Evolutionary conservation across 2,797 vertebrate species (phyloP), one percentile per base, ranked within the genome.

Genomic region (Tenualosa ilisha): DNA sequence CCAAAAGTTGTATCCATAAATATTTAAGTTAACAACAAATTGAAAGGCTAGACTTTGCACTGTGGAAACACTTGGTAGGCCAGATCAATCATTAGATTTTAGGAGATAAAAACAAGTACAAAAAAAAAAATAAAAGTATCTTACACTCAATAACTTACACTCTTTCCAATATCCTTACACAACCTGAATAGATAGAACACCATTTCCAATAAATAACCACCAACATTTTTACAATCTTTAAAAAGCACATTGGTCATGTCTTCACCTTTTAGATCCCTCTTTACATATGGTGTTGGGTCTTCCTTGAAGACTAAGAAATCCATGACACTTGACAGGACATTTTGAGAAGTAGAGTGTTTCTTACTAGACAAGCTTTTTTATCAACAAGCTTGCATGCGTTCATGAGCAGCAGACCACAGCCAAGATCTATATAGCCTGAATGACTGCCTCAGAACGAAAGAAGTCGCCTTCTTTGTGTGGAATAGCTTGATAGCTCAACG

Each of bases 11-110:
- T 22, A 46, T 79, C 20, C 72, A 79, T 46, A 79, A 79, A 79
- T 79, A 79, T 46, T 79, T 63, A 63, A 79, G 40, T 79, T 79
- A 79, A 46, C 17, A 79, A 79, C 12, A 22, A 43, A 22, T 79
- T 40, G 6, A 46, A 17, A 20, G 46, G 17, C 17, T 79, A 46
- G 72, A 79, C 40, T 46, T 79, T 46, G 13, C 22, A 46, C 37
- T 79, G 17, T 43, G 72, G 20, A 79, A 79, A 43, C 20, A 46
- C 40, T 40, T 79, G 37, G 72, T 40, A 63, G 72, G 40, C 72
- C 72, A 46, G 7, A 79, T 79, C 72, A 43, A 79, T 79, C 13
- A 26, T 65, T 65, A 40, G 37, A 15, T 40, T 79, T 79, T 22
- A 72, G 72, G 40, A 79, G 7, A 46, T 8, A 43, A 6, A 37